Percentiles rank a stretch among this genome's conserved stretches.
Evolutionary conservation across 2,113 vertebrate genomes (phyloP).

Genomic region (Puma concolor): DNA sequence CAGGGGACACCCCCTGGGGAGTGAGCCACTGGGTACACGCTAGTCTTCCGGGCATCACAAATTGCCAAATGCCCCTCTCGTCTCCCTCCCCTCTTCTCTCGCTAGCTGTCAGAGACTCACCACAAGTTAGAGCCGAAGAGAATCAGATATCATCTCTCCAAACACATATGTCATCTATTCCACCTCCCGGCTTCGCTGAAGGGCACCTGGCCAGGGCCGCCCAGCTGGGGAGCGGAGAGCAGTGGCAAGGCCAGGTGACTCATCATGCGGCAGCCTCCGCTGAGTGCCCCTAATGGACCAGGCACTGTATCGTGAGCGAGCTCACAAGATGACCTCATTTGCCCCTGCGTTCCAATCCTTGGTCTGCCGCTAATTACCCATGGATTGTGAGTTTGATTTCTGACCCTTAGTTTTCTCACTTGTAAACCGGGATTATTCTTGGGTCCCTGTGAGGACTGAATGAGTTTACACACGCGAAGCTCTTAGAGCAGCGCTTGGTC

Average conservation of each 20-base stretch:
- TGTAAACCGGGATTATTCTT: neutral
- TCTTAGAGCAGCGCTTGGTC: neutral
- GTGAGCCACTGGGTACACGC: fast-evolving
- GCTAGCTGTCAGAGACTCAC: neutral
- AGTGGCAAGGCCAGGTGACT: neutral
- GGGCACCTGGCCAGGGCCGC: neutral
- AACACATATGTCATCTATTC: neutral
- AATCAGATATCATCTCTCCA: neutral
- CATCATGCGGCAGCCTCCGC: fast-evolving
- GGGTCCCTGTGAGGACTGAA: neutral
- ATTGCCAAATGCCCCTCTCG: neutral
- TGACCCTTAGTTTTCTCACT: neutral
- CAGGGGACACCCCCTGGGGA: neutral
- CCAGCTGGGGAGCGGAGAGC: fast-evolving
- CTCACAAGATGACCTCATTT: neutral
- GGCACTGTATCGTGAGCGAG: fast-evolving
- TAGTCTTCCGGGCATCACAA: neutral
- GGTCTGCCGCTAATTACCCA: neutral
- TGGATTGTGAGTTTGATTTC: neutral
- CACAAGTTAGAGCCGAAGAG: neutral
- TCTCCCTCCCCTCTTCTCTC: neutral
- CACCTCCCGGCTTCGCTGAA: neutral
- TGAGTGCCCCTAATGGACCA: neutral
- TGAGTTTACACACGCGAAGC: neutral
- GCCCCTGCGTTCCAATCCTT: neutral